Percentiles rank a stretch among this genome's conserved stretches.
Evolutionary conservation across 2,888 invertebrate species (phyloP).

Genomic region (Furcula furcula): DNA sequence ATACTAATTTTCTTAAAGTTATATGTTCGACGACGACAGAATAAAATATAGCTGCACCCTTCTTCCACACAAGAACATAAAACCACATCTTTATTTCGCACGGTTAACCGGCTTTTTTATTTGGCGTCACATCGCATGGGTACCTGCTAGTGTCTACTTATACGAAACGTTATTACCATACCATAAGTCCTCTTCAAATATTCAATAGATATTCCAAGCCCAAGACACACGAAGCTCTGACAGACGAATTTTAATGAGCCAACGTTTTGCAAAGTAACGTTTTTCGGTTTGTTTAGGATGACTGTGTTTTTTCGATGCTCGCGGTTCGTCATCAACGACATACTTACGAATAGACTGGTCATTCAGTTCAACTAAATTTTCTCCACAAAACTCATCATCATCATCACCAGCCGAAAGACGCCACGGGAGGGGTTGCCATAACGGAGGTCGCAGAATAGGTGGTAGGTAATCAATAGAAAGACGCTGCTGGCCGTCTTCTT

Average conservation of each 20-base stretch:
- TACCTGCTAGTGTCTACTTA: constrained; percentile 3
- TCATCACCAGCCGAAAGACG: too few species aligned
- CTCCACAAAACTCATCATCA: too few species aligned
- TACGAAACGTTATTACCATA: constrained; percentile 2
- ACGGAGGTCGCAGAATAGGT: too few species aligned
- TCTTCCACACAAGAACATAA: not conserved
- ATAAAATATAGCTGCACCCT: not conserved
- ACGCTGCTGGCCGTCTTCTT: too few species aligned
- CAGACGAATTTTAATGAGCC: constrained; percentile 48
- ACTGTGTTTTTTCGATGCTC: constrained; percentile 37
- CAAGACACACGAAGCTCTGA: constrained; percentile 17
- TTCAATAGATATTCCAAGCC: constrained; percentile 19
- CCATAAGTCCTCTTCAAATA: constrained; percentile 21
- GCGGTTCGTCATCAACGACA: constrained; percentile 13
- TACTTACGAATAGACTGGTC: too few species aligned
- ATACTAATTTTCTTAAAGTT: constrained; percentile 3
- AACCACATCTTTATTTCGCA: constrained; percentile 1
- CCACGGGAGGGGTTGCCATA: too few species aligned
- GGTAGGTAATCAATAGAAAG: too few species aligned
- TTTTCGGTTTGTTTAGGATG: constrained; percentile 49
- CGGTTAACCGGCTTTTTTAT: not conserved
- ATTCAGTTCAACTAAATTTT: too few species aligned
- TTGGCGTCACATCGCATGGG: not conserved
- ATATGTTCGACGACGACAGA: not conserved
- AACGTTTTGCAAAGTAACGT: constrained; percentile 42